Percentiles rank a stretch among this genome's conserved stretches.
These are phyloP conservation scores for Hemicordylus capensis DNA, from an alignment of 2,113 vertebrate species.

Conservation along the genomic window DNA sequence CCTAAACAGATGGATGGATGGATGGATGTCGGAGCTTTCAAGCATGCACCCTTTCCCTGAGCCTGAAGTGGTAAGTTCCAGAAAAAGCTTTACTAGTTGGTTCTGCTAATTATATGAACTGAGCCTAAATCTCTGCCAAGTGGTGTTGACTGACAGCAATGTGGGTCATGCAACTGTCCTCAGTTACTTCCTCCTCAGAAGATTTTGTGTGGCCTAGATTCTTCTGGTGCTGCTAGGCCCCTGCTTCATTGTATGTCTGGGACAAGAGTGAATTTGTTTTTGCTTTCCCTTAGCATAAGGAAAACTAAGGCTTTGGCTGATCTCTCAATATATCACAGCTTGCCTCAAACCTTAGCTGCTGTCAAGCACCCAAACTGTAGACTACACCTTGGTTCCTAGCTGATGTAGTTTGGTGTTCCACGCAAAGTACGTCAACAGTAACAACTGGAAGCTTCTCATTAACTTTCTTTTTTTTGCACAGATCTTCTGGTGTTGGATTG, in stretches of 20 bases:
- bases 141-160: background rate
- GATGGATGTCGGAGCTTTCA: too few relatives aligned
- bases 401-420: background rate
- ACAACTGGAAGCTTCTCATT: background rate
- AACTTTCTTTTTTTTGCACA: background rate
- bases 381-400: background rate
- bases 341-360: background rate
- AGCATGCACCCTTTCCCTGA: too few relatives aligned
- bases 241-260: background rate
- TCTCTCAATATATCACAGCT: background rate
- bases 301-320: background rate
- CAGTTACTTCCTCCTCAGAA: background rate
- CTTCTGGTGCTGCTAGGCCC: background rate
- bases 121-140: background rate
- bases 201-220: background rate
- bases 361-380: background rate
- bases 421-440: background rate
- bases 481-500: background rate
- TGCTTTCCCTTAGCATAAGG: background rate
- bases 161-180: background rate
- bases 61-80: background rate
- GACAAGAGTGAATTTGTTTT: background rate
- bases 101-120: background rate
- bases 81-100: background rate
- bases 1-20: too few relatives aligned